A percentile compares a stretch with the other conserved stretches of the same genome.
These are phyloP conservation scores for Prionailurus viverrinus DNA, from an alignment of 2,113 vertebrate genomes.

Conservation along the genomic window DNA sequence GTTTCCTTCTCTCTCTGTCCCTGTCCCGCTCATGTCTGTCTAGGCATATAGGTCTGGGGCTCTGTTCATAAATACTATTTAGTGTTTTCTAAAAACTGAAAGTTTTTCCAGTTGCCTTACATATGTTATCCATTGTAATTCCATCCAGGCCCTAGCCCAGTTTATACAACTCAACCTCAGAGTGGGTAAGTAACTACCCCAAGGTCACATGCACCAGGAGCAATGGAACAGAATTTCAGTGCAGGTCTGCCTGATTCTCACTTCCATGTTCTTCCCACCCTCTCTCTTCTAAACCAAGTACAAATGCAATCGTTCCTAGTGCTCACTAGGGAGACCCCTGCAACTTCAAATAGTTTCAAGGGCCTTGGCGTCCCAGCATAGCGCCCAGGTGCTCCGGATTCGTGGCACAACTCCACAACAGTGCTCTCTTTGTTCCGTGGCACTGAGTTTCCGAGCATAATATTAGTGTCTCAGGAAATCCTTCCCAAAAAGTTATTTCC, in stretches of 20 bases:
- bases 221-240: neutral
- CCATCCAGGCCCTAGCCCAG: neutral
- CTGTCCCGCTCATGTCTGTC: no score
- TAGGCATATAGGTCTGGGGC: neutral
- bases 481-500: constrained; percentile 78
- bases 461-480: constrained; percentile 76
- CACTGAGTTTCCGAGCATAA: constrained; percentile 67
- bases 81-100: neutral
- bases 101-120: neutral
- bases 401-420: constrained; percentile 46
- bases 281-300: neutral
- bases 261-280: neutral
- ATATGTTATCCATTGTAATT: neutral
- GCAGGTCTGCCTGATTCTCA: neutral
- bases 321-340: neutral
- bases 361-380: neutral
- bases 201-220: neutral
- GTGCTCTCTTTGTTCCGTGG: constrained; percentile 68
- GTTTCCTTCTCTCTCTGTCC: no score
- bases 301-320: neutral
- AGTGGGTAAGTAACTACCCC: neutral
- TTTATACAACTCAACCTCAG: neutral
- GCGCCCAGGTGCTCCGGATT: constrained; percentile 53
- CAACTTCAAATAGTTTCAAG: neutral
- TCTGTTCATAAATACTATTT: neutral